phyloP scores from a whole-genome alignment of 2,888 invertebrate species.

The Hypomecis punctinalis region DNA sequence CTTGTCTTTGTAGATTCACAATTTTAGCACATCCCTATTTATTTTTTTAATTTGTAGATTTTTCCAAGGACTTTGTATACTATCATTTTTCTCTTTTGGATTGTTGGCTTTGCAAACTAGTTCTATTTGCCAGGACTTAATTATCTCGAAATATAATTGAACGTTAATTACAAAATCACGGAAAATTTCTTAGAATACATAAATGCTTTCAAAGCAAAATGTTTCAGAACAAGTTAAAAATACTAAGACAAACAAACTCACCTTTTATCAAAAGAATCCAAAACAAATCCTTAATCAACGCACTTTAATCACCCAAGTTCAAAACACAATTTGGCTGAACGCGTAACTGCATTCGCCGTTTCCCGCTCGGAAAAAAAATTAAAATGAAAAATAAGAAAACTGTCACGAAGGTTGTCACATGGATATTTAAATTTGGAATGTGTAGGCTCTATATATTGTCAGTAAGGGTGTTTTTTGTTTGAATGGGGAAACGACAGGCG shows the following conservation, averaged over 20 bases:
- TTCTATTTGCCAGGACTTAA: no score
- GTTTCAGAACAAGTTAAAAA: not conserved
- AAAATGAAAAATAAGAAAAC: slow-evolving; percentile 28
- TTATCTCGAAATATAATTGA: no score
- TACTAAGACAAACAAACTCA: slow-evolving; percentile 18
- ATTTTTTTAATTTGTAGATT: no score
- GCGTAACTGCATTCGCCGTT: slow-evolving; percentile 64
- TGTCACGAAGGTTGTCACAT: slow-evolving; percentile 52
- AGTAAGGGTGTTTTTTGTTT: slow-evolving; percentile 55
- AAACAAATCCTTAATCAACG: slow-evolving; percentile 57
- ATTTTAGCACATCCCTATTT: no score
- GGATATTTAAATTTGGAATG: slow-evolving; percentile 19
- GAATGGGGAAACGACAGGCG: slow-evolving; percentile 76
- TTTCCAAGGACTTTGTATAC: no score
- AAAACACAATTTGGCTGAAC: slow-evolving; percentile 67
- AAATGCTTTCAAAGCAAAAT: not conserved
- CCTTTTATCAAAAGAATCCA: slow-evolving; percentile 68
- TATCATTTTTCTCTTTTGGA: no score
- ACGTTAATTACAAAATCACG: no score
- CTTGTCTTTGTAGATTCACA: not conserved
- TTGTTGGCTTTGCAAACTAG: no score
- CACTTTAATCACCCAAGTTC: slow-evolving; percentile 57
- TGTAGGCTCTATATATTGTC: slow-evolving; percentile 48
- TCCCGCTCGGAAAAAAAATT: slow-evolving; percentile 55
- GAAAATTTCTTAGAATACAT: no score